Evolutionary conservation across 2,113 vertebrate species (phyloP).

Genomic region (Xenus cinereus): DNA sequence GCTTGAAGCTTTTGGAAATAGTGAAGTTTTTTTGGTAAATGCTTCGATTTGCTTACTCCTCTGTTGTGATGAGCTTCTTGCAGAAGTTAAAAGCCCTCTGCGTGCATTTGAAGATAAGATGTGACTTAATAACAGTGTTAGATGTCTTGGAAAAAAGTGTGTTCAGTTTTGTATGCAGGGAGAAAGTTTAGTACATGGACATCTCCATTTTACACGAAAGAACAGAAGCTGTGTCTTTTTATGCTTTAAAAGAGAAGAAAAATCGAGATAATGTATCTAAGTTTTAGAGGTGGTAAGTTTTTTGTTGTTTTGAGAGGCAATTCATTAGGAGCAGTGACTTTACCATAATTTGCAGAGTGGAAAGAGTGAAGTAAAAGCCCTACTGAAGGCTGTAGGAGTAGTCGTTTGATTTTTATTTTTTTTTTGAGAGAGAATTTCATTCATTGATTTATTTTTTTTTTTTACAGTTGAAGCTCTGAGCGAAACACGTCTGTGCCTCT

Average conservation of each 20-base stretch:
- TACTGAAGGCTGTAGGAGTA: neutral
- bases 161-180: neutral
- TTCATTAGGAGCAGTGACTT: neutral
- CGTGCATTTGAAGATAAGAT: neutral
- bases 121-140: neutral
- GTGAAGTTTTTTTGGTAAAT: neutral
- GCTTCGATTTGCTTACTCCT: neutral
- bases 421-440: neutral
- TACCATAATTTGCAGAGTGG: neutral
- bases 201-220: neutral
- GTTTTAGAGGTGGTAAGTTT: neutral
- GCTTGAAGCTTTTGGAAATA: neutral
- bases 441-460: neutral
- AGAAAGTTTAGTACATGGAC: neutral
- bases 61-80: neutral
- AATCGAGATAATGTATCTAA: accelerated
- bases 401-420: neutral
- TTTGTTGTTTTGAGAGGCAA: neutral
- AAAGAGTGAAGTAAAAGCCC: neutral
- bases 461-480: neutral
- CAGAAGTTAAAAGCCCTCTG: neutral
- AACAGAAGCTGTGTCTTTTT: neutral
- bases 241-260: neutral
- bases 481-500: accelerated
- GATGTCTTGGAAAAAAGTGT: neutral